Evolutionary conservation across 1,140 invertebrate genomes (phyloP).

Genomic region (Drosophila bocqueti): DNA sequence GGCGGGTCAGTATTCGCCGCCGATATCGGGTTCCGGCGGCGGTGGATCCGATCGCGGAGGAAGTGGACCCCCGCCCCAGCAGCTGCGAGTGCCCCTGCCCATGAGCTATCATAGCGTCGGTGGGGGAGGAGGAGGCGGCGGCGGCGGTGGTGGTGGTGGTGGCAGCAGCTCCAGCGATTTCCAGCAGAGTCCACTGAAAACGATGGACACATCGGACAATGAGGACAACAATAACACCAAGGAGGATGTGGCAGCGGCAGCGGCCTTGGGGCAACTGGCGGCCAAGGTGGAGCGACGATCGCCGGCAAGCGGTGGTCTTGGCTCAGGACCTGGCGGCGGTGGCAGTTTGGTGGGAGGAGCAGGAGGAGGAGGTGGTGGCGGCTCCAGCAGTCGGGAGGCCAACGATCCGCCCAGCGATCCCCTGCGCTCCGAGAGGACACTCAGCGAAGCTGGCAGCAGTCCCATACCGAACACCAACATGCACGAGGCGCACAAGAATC

Average conservation of each 20-base stretch:
- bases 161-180: slow-evolving; percentile 80
- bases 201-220: slow-evolving; percentile 80
- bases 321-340: slow-evolving; percentile 18
- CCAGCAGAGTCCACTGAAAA: slow-evolving; percentile 73
- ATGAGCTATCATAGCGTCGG: slow-evolving; percentile 48
- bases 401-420: slow-evolving; percentile 34
- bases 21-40: slow-evolving; percentile 58
- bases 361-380: slow-evolving; percentile 14
- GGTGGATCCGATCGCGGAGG: slow-evolving; percentile 50
- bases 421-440: slow-evolving; percentile 7
- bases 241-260: slow-evolving; percentile 64
- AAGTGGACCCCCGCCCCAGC: slow-evolving; percentile 53
- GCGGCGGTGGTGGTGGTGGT: slow-evolving; percentile 45
- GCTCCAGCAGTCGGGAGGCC: slow-evolving; percentile 33
- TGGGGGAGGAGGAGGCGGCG: slow-evolving; percentile 22
- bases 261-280: slow-evolving; percentile 58
- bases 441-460: slow-evolving; percentile 78
- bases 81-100: slow-evolving; percentile 66
- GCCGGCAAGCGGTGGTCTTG: slow-evolving; percentile 33
- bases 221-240: slow-evolving; percentile 73
- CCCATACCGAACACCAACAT: slow-evolving; percentile 82
- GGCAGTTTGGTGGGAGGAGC: not conserved
- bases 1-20: slow-evolving; percentile 77
- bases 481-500: slow-evolving; percentile 81
- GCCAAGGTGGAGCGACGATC: slow-evolving; percentile 73